These are phyloP conservation scores for Scaptomyza parva DNA, from an alignment of 2,888 invertebrate genomes.

Conservation along the genomic window DNA sequence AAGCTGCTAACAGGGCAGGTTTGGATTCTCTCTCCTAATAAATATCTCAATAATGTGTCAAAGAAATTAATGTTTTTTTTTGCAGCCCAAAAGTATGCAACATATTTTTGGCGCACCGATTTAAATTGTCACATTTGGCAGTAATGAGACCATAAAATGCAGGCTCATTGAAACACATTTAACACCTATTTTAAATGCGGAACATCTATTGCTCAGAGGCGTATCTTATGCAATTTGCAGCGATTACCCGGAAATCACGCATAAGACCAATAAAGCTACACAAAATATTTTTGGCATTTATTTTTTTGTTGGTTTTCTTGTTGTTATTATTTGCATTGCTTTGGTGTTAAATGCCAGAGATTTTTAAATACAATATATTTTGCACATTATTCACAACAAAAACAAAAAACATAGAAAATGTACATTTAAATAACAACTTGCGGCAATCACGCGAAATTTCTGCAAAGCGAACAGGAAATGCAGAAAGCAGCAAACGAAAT, in stretches of 20 bases:
- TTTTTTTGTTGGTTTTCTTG: background rate
- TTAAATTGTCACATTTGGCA: background rate
- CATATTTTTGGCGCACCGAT: background rate
- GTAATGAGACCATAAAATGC: slow-evolving; percentile 5
- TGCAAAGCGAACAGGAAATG: slow-evolving; percentile 34
- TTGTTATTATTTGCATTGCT: slow-evolving; percentile 43
- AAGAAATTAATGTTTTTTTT: background rate
- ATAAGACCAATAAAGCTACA: slow-evolving; percentile 50
- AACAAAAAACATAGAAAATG: slow-evolving; percentile 13
- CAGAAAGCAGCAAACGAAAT: slow-evolving; percentile 10
- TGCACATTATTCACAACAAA: slow-evolving; percentile 16
- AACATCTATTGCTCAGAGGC: slow-evolving; percentile 31
- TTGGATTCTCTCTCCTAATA: too few species aligned
- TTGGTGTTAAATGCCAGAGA: slow-evolving; percentile 57
- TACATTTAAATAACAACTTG: slow-evolving; percentile 40
- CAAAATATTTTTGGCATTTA: slow-evolving; percentile 32
- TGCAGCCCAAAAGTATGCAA: slow-evolving; percentile 51
- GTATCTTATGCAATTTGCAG: slow-evolving; percentile 39
- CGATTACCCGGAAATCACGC: slow-evolving; percentile 60
- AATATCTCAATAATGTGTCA: background rate
- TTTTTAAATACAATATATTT: slow-evolving; percentile 25
- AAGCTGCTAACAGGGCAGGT: too few species aligned
- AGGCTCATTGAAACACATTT: slow-evolving; percentile 25
- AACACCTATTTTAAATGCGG: slow-evolving; percentile 43
- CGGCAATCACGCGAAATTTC: slow-evolving; percentile 47